Evolutionary conservation across 2,797 vertebrate species (phyloP).

Genomic region (Mus minutoides): DNA sequence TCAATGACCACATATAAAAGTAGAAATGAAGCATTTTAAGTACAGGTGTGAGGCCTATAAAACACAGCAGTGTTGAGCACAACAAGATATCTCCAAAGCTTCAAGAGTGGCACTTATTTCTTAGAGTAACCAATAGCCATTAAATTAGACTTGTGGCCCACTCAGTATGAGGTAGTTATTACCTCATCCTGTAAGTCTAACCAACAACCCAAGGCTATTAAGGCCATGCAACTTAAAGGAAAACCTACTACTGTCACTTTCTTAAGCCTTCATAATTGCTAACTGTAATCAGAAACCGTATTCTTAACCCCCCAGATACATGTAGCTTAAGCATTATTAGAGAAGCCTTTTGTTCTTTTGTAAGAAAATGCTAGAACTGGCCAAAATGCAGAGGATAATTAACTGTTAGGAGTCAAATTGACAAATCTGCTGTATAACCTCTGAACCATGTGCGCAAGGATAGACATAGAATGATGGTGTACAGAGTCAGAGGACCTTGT

Average conservation of each 20-base stretch:
- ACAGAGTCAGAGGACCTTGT: neutral
- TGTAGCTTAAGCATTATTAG: neutral
- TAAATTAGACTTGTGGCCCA: neutral
- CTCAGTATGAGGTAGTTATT: neutral
- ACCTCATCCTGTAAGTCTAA: neutral
- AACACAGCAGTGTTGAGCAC: neutral
- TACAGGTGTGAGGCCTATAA: too few relatives aligned
- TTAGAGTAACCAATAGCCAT: neutral
- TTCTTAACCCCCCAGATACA: too few relatives aligned
- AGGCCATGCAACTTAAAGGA: too few relatives aligned
- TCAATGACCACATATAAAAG: neutral
- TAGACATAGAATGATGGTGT: neutral
- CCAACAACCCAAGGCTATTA: neutral
- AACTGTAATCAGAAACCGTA: neutral
- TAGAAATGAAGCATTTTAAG: neutral
- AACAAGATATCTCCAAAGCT: too few relatives aligned
- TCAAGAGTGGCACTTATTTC: neutral
- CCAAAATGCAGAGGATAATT: neutral
- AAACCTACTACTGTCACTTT: neutral
- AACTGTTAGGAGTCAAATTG: neutral
- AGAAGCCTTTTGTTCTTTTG: neutral
- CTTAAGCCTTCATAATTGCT: neutral
- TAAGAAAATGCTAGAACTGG: neutral
- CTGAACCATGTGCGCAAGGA: too few relatives aligned
- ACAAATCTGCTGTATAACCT: neutral